phyloP scores from a whole-genome alignment of 2,797 vertebrate genomes.

The Sebastes iracundus region DNA sequence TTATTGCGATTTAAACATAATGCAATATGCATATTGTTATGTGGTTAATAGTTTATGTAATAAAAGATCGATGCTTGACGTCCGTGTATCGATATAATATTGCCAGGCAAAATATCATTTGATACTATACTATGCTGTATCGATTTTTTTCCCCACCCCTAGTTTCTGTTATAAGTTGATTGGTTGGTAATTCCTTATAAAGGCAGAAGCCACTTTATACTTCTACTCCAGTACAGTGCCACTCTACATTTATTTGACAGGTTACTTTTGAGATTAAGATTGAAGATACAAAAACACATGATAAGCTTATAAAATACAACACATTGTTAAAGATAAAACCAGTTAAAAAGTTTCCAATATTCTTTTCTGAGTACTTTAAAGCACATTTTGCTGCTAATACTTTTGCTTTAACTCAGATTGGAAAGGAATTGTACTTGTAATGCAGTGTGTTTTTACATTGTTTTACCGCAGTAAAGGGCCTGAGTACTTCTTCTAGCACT shows the following conservation, averaged over 20 bases:
- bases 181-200: neutral
- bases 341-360: neutral
- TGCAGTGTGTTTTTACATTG: neutral
- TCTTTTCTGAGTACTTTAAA: neutral
- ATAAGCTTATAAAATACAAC: neutral
- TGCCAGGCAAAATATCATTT: accelerated
- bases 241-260: neutral
- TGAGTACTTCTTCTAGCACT: neutral
- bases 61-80: too few species aligned
- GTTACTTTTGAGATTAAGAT: neutral
- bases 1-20: too few species aligned
- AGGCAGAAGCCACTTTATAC: neutral
- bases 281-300: neutral
- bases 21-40: too few species aligned
- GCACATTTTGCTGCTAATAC: neutral
- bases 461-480: neutral
- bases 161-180: neutral
- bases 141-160: too few species aligned
- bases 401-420: neutral
- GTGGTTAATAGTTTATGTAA: too few species aligned
- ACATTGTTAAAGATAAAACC: neutral
- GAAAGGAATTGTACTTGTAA: neutral
- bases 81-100: too few species aligned
- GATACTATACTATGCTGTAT: too few species aligned
- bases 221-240: neutral